Percentiles rank a stretch among this genome's conserved stretches.
phyloP scores from a whole-genome alignment of 1,140 invertebrate species.

The Papilio machaon region DNA sequence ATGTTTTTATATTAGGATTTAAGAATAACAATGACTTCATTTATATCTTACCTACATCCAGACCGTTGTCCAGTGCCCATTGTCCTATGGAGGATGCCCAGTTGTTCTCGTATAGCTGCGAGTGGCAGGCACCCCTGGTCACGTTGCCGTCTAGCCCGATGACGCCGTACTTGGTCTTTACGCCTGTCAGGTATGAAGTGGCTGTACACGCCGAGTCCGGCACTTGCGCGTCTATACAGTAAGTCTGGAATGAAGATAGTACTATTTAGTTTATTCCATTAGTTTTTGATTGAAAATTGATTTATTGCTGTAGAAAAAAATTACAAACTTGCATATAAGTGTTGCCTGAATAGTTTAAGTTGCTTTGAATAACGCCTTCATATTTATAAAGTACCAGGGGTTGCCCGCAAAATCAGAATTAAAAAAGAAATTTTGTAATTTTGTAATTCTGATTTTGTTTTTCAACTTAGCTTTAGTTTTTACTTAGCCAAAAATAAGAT shows the following conservation, averaged over 20 bases:
- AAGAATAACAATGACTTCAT: background rate
- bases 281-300: too few species aligned
- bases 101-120: constrained; percentile 81
- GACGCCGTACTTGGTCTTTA: constrained; percentile 91
- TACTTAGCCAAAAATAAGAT: background rate
- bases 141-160: constrained; percentile 88
- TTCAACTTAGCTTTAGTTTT: too few species aligned
- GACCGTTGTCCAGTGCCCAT: constrained; percentile 88
- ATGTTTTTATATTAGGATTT: background rate
- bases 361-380: too few species aligned
- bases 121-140: constrained; percentile 82
- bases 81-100: constrained; percentile 86
- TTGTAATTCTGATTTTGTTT: too few species aligned
- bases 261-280: background rate
- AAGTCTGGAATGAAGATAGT: constrained; percentile 85
- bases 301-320: too few species aligned
- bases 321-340: too few species aligned
- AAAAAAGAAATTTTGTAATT: too few species aligned
- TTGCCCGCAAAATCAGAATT: too few species aligned
- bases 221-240: constrained; percentile 90
- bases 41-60: constrained; percentile 85
- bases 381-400: too few species aligned
- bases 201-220: constrained; percentile 90
- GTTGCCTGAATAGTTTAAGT: too few species aligned
- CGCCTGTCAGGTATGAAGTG: constrained; percentile 92